Percentiles rank a stretch among this genome's conserved stretches.
phyloP scores from a whole-genome alignment of 1,140 invertebrate genomes.

The Pseudoatta argentina region DNA sequence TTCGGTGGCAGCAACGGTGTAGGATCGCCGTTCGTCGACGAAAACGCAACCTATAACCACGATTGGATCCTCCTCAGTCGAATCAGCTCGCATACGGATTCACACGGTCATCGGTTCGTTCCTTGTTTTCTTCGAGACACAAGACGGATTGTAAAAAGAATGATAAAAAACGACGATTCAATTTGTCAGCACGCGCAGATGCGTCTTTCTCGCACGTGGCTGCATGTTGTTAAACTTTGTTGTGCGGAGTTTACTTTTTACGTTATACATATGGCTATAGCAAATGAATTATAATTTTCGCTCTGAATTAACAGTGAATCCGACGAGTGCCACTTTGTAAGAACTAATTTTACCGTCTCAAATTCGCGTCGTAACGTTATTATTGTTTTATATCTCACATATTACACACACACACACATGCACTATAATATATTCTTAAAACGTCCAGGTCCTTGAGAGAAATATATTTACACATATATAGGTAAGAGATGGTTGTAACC shows the following conservation, averaged over 20 bases:
- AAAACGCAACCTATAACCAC: conserved; percentile 71
- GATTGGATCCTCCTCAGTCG: neutral
- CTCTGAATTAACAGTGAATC: conserved; percentile 30
- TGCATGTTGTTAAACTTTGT: conserved; percentile 47
- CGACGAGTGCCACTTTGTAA: conserved; percentile 7
- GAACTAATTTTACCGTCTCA: conserved; percentile 42
- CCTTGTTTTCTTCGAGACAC: neutral
- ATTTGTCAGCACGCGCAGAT: conserved; percentile 21
- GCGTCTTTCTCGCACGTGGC: neutral
- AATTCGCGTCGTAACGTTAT: conserved; percentile 3
- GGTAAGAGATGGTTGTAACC: neutral
- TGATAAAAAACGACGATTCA: conserved; percentile 14
- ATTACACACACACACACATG: no score
- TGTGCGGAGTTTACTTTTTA: neutral
- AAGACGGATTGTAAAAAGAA: neutral
- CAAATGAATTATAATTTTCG: conserved; percentile 32
- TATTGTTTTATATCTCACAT: conserved; percentile 18
- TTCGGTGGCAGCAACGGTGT: conserved; percentile 68
- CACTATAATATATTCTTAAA: no score
- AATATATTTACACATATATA: no score
- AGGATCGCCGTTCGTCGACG: conserved; percentile 68
- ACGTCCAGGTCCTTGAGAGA: no score
- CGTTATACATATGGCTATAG: neutral
- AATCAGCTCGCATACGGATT: conserved; percentile 19
- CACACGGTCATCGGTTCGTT: neutral